phyloP scores from a whole-genome alignment of 2,797 vertebrate genomes.

The Gallinago nigripennis region DNA sequence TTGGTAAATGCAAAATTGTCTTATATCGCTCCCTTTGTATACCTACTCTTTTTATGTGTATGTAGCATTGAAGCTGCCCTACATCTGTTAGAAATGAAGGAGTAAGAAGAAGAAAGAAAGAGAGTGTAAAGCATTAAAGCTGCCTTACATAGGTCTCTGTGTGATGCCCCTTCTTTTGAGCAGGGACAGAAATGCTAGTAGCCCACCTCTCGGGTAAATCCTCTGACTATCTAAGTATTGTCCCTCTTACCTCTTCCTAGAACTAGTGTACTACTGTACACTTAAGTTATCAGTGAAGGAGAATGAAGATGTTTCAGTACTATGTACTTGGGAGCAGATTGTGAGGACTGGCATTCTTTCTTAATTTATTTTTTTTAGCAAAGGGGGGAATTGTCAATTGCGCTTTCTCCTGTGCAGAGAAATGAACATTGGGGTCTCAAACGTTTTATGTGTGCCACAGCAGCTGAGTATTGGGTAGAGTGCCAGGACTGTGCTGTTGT shows the following conservation, averaged over 20 bases:
- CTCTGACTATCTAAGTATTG: fast-evolving
- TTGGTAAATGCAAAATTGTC: neutral
- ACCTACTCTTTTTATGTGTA: neutral
- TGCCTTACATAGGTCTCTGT: neutral
- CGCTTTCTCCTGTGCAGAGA: neutral
- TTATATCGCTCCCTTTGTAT: neutral
- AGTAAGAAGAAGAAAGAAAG: neutral
- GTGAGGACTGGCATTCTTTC: neutral
- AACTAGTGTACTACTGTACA: neutral
- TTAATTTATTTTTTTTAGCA: neutral
- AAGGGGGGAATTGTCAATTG: neutral
- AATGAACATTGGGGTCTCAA: neutral
- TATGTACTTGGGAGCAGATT: fast-evolving
- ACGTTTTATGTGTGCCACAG: fast-evolving
- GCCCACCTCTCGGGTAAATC: neutral
- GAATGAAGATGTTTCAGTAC: neutral
- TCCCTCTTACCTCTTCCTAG: neutral
- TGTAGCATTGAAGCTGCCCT: neutral
- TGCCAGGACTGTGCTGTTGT: neutral
- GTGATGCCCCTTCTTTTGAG: neutral
- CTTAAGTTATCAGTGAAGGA: neutral
- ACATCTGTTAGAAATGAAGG: neutral
- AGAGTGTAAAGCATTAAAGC: neutral
- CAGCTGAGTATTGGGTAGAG: neutral
- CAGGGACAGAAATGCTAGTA: neutral